Evolutionary conservation across 37 sponge, comb jelly and placozoan genomes (phyloP), one percentile per base, ranked within the genome.

Genomic region (Mnemiopsis leidyi): DNA sequence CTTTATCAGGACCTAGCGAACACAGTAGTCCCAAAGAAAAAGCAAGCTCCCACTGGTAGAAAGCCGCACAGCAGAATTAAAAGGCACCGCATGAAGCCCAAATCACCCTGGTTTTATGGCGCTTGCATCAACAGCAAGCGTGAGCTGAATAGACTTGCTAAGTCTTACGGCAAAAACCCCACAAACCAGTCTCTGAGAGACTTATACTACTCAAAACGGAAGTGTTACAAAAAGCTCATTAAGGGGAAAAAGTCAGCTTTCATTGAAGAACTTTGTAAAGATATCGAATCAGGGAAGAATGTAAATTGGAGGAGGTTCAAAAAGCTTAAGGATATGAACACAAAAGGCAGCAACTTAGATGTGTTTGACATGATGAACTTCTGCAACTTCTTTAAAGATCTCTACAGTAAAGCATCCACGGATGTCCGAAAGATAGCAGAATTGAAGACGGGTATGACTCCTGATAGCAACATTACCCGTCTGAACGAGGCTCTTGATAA

Each of bases 341-440:
- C 34, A 13, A 36, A 36, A 29, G 36, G 1, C 21, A 79, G 82
- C 21, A 30, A 16, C 7, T 36, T 79, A 3, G 82, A 79, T 21
- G 82, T 29, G 36, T 79, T 79, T 35, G 82, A 79, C 36, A 79
- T 79, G 82, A 5, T 36, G 1, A 79, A 79, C 36, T 79, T 79
- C 82, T 79, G 82, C 21, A 33, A 30, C 0, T 79, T 79, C 82
- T 79, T 79, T 36, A 79, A 79, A 1, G 37, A 79, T 16, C 82
- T 79, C 5, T 79, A 79, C 82, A 35, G 23, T 7, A 79, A 79
- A 13, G 36, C 35, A 20, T 20, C 82, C 21, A 23, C 21, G 29
- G 30, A 23, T 7, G 36, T 7, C 21, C 20, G 9, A 16, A 23
- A 16, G 1, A 30, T 79, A 3, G 13, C 34, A 79, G 82, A 31